Evolutionary conservation across 2,797 vertebrate species (phyloP).

Genomic region (Tragelaphus eurycerus): DNA sequence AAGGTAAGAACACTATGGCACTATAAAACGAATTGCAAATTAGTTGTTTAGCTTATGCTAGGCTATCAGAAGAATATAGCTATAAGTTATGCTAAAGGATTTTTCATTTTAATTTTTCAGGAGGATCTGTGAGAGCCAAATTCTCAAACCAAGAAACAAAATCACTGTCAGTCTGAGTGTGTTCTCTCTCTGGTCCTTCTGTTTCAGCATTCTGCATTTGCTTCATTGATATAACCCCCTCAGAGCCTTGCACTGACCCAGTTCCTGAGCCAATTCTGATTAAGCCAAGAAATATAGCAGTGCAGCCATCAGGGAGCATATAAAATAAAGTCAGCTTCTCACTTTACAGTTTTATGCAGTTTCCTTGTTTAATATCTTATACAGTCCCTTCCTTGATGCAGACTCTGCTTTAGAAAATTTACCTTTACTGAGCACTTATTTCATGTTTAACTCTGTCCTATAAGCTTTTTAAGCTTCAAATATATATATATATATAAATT

Average conservation of each 20-base stretch:
- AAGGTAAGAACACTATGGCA: neutral
- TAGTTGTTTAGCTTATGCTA: slow-evolving; percentile 29
- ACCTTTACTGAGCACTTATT: neutral
- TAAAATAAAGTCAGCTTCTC: neutral
- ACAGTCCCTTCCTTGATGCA: neutral
- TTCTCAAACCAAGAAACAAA: neutral
- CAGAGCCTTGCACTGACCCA: neutral
- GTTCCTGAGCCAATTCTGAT: neutral
- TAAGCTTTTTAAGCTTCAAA: neutral
- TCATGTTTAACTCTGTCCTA: neutral
- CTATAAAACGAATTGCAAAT: slow-evolving; percentile 7
- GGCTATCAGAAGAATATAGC: neutral
- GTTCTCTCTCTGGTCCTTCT: neutral
- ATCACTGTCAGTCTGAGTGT: neutral
- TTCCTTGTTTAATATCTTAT: neutral
- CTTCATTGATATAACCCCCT: neutral
- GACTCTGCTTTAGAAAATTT: neutral
- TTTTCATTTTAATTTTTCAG: slow-evolving; percentile 26
- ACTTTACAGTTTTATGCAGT: neutral
- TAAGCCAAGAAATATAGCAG: neutral
- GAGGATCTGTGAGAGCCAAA: neutral
- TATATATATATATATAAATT: neutral
- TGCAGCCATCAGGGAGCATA: neutral
- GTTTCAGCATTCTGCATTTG: neutral
- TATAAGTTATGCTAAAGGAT: neutral